A percentile compares a stretch with the other conserved stretches of the same genome.
Evolutionary conservation across 2,113 vertebrate species (phyloP).

Genomic region (Pteruthius melanotis): DNA sequence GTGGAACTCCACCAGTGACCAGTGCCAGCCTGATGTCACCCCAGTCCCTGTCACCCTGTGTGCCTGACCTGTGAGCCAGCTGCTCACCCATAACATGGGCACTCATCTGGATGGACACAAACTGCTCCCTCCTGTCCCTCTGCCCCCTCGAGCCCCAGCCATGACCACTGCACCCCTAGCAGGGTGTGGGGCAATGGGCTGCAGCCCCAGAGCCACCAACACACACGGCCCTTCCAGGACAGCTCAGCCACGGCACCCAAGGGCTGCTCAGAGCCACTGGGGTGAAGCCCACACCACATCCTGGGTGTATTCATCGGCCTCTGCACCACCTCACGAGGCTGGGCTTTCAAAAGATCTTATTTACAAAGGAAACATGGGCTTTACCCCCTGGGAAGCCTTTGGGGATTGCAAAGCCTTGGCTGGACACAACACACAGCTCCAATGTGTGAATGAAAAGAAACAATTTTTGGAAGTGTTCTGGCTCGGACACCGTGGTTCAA

Average conservation of each 20-base stretch:
- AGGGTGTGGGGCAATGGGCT: too few species aligned
- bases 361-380: background rate
- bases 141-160: background rate
- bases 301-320: background rate
- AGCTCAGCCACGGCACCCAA: background rate
- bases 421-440: background rate
- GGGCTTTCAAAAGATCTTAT: background rate
- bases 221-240: background rate
- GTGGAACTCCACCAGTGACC: background rate
- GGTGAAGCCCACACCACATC: background rate
- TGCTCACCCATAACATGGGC: background rate
- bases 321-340: background rate
- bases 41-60: background rate
- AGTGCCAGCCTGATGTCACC: background rate
- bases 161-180: background rate
- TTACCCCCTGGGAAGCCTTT: background rate
- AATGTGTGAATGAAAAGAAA: background rate
- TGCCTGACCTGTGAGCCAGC: background rate
- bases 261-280: background rate
- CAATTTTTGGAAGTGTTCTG: background rate
- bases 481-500: accelerated
- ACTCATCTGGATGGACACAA: background rate
- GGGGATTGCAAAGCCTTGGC: background rate
- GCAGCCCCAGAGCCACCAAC: background rate
- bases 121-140: background rate